These are phyloP conservation scores for Nomia melanderi DNA, from an alignment of 1,140 invertebrate genomes.

Conservation along the genomic window DNA sequence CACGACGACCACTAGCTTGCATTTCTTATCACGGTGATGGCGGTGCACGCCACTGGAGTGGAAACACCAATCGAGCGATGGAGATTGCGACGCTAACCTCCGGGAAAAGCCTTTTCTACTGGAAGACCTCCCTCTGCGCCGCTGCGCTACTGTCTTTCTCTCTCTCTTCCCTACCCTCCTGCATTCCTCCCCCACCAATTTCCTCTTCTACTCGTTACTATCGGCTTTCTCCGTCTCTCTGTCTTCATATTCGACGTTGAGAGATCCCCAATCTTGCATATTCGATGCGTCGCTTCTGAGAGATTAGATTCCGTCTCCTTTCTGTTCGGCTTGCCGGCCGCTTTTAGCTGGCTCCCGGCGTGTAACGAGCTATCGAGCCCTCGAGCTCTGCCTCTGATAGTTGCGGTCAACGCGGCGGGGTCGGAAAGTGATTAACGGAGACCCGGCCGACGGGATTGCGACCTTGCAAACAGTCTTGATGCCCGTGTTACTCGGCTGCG, in stretches of 20 bases:
- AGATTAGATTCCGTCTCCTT: conserved; percentile 52
- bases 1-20: conserved; percentile 55
- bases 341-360: neutral
- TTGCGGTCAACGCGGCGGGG: conserved; percentile 1
- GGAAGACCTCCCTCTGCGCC: neutral
- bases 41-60: conserved; percentile 54
- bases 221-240: neutral
- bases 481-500: neutral
- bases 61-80: conserved; percentile 68
- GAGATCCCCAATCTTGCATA: conserved; percentile 58
- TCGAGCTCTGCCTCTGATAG: neutral
- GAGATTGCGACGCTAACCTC: conserved; percentile 66
- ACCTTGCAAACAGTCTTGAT: neutral
- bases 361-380: neutral
- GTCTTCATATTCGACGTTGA: conserved; percentile 37
- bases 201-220: neutral
- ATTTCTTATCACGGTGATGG: conserved; percentile 64
- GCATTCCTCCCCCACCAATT: no score
- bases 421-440: conserved; percentile 21
- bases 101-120: conserved; percentile 60
- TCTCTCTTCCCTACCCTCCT: no score
- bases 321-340: neutral
- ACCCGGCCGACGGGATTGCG: neutral
- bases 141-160: no score
- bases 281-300: conserved; percentile 57